A percentile compares a stretch with the other conserved stretches of the same genome.
These are phyloP conservation scores for Smutsia temminckii DNA, from an alignment of 2,797 vertebrate species.

Conservation along the genomic window DNA sequence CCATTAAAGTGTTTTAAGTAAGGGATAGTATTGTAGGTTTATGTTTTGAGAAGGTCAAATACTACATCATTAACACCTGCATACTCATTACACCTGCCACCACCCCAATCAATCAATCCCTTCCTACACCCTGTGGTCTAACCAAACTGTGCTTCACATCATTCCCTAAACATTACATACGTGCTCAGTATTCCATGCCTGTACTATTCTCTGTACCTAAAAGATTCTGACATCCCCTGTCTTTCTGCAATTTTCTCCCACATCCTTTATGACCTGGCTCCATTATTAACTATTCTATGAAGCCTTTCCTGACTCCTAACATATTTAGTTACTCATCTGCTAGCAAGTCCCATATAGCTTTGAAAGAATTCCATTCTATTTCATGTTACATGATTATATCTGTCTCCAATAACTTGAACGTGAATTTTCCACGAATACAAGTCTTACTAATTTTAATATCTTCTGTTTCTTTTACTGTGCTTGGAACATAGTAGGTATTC, in stretches of 20 bases:
- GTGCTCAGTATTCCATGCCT: not conserved
- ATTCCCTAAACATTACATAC: not conserved
- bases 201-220: not conserved
- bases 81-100: not conserved
- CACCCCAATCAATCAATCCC: not conserved
- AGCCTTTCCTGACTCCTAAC: not conserved
- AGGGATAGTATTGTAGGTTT: not conserved
- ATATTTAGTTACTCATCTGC: not conserved
- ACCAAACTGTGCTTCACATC: not conserved
- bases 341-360: not conserved
- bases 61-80: not conserved
- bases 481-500: not conserved
- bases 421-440: not conserved
- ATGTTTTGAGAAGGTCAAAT: not conserved
- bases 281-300: not conserved
- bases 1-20: not conserved
- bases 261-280: not conserved
- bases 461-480: not conserved
- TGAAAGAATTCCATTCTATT: not conserved
- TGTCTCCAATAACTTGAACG: not conserved
- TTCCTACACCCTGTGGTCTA: not conserved
- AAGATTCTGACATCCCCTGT: not conserved
- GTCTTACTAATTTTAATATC: not conserved
- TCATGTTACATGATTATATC: not conserved
- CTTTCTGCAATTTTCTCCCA: not conserved